Conservation (phyloP, 2,888 invertebrate species). For the Mimachlamys varia region DNA sequence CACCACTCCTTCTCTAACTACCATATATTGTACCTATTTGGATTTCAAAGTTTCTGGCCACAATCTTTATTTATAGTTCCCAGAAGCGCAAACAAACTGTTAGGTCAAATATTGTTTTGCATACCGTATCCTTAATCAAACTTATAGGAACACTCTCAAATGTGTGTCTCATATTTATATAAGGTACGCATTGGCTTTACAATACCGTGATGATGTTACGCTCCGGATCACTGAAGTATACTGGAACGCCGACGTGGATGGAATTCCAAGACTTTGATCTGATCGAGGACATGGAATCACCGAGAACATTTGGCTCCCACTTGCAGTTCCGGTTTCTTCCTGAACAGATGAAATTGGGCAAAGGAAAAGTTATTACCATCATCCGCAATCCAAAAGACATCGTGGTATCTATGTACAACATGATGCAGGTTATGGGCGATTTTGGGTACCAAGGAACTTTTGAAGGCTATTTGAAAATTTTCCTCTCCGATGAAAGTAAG, state of each 20-base stretch:
- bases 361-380: background rate
- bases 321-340: background rate
- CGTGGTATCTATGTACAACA: background rate
- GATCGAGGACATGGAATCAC: background rate
- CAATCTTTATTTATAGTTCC: no score
- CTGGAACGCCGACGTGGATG: background rate
- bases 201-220: conserved; percentile 23
- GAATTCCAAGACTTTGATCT: background rate
- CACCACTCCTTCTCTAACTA: no score
- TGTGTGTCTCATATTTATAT: background rate
- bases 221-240: background rate
- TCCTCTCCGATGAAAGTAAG: background rate
- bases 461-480: background rate
- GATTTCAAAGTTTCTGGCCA: no score
- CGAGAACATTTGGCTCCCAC: background rate
- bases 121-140: no score
- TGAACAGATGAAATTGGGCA: background rate
- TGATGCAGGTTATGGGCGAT: background rate
- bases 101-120: no score
- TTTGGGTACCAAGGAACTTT: background rate
- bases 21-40: no score
- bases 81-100: no score
- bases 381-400: background rate
- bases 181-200: background rate
- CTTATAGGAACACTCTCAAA: background rate